phyloP scores from a whole-genome alignment of 2,113 vertebrate genomes.

The Cairina moschata region DNA sequence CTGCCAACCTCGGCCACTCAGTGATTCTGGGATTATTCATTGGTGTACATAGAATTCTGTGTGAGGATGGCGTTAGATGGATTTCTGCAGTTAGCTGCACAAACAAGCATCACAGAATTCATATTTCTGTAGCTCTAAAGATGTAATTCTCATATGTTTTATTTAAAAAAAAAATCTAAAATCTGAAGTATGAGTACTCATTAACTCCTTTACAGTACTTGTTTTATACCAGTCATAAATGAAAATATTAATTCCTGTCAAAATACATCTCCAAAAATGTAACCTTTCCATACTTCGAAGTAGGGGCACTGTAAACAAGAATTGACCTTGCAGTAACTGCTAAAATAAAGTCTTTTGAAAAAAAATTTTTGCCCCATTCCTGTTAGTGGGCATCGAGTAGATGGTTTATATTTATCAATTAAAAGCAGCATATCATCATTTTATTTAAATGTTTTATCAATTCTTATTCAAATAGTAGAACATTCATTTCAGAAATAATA shows the following conservation, averaged over 20 bases:
- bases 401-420: constrained; percentile 6
- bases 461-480: neutral
- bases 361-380: constrained; percentile 1
- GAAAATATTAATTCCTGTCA: neutral
- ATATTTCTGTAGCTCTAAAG: neutral
- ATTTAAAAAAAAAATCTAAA: neutral
- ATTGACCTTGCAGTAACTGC: neutral
- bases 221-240: neutral
- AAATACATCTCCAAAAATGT: neutral
- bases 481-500: neutral
- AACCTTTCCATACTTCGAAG: neutral
- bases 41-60: neutral
- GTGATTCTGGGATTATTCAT: neutral
- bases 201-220: neutral
- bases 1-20: too few relatives aligned
- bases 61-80: neutral
- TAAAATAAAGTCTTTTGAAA: neutral
- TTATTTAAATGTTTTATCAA: neutral
- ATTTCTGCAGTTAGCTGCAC: neutral
- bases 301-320: neutral
- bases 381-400: neutral
- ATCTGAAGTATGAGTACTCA: neutral
- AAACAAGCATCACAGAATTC: neutral
- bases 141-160: neutral
- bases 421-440: neutral